A percentile compares a stretch with the other conserved stretches of the same genome.
Evolutionary conservation across 2,888 invertebrate species (phyloP).

Genomic region (Strigamia crassipes): DNA sequence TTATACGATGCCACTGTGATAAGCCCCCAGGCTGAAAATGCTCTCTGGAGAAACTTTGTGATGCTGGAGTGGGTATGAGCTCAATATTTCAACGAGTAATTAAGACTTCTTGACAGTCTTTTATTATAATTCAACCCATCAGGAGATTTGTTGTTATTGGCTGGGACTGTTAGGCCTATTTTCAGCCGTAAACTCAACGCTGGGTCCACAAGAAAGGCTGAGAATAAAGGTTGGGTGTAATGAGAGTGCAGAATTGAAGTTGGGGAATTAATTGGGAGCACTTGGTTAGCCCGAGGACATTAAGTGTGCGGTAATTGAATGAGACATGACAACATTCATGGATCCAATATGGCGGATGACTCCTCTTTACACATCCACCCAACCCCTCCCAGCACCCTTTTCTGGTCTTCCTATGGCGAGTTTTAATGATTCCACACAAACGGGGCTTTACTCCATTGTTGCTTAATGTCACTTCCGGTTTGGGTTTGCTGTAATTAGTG

Average conservation of each 20-base stretch:
- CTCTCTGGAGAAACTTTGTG: neutral
- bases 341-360: constrained; percentile 27
- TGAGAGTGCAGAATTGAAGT: constrained; percentile 5
- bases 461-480: neutral
- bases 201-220: neutral
- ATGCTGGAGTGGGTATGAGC: constrained; percentile 11
- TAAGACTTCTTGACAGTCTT: constrained; percentile 8
- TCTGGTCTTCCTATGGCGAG: neutral
- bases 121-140: neutral
- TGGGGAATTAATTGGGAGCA: constrained; percentile 30
- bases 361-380: neutral
- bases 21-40: constrained; percentile 1
- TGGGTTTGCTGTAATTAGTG: neutral
- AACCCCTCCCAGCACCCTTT: neutral
- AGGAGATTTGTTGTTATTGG: neutral
- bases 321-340: constrained; percentile 30
- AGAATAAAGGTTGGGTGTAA: neutral
- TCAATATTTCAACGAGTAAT: constrained; percentile 19
- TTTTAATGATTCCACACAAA: neutral
- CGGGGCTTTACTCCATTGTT: neutral
- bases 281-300: constrained; percentile 25
- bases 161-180: neutral
- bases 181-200: neutral
- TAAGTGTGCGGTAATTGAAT: constrained; percentile 17
- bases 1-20: constrained; percentile 19